These are phyloP conservation scores for Oscheius sp. DNA, from an alignment of 2,888 invertebrate species.

Conservation along the genomic window DNA sequence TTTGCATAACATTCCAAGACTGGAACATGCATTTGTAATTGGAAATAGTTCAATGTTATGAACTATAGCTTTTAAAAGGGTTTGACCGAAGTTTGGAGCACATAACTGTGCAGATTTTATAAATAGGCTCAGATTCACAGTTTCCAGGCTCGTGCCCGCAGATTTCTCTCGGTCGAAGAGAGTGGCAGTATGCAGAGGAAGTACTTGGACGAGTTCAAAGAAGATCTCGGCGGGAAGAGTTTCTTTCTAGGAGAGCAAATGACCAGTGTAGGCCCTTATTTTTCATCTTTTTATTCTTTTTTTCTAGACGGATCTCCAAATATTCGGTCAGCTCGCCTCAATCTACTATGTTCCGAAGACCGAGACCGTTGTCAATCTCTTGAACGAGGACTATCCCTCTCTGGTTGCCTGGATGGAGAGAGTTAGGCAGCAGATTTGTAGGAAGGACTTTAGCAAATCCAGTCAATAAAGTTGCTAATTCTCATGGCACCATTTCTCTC, in stretches of 20 bases:
- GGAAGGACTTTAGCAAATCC: neutral
- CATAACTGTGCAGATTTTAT: no score
- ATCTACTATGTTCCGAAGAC: constrained; percentile 31
- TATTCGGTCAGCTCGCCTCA: constrained; percentile 38
- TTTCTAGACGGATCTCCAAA: constrained; percentile 12
- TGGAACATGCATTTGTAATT: no score
- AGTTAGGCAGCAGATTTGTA: constrained; percentile 14
- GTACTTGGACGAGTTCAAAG: constrained; percentile 89
- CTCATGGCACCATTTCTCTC: no score
- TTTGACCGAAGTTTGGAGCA: no score
- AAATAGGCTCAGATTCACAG: no score
- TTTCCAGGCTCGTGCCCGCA: neutral
- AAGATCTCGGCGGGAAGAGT: constrained; percentile 89
- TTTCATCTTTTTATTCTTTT: no score
- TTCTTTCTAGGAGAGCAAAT: constrained; percentile 96
- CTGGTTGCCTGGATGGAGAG: constrained; percentile 27
- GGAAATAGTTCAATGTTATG: no score
- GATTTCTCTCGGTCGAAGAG: constrained; percentile 35
- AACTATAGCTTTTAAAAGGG: no score
- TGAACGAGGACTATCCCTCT: constrained; percentile 23
- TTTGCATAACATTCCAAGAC: no score
- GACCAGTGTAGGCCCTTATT: constrained; percentile 9
- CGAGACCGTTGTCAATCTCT: neutral
- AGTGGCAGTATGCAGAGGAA: constrained; percentile 73
- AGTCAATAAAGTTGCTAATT: no score